These are phyloP conservation scores for Junonia oenone DNA, from an alignment of 2,888 invertebrate species.

Conservation along the genomic window DNA sequence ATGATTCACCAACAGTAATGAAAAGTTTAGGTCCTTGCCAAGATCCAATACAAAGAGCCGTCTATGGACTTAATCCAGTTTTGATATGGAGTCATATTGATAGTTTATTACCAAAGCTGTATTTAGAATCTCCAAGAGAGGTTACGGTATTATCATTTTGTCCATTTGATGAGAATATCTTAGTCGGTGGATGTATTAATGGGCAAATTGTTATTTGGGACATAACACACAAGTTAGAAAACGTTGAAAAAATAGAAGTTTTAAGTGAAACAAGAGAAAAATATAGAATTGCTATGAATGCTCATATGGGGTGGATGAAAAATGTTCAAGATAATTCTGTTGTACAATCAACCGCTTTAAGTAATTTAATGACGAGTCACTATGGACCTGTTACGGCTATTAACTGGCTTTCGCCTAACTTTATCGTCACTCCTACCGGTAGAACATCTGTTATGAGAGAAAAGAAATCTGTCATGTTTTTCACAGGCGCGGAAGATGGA, in stretches of 20 bases:
- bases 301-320: slow-evolving; percentile 85
- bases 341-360: slow-evolving; percentile 81
- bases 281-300: slow-evolving; percentile 80
- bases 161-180: slow-evolving; percentile 83
- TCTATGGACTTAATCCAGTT: slow-evolving; percentile 82
- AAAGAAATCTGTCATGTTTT: slow-evolving; percentile 78
- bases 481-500: slow-evolving; percentile 84
- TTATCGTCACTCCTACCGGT: slow-evolving; percentile 81
- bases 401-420: slow-evolving; percentile 83
- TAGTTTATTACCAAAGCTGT: slow-evolving; percentile 83
- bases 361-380: slow-evolving; percentile 82
- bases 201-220: slow-evolving; percentile 87
- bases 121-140: slow-evolving; percentile 83
- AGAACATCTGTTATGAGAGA: slow-evolving; percentile 48
- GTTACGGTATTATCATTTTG: slow-evolving; percentile 83
- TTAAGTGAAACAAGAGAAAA: slow-evolving; percentile 81
- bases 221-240: slow-evolving; percentile 80
- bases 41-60: slow-evolving; percentile 76
- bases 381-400: slow-evolving; percentile 82
- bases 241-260: slow-evolving; percentile 81
- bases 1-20: slow-evolving; percentile 72
- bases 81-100: slow-evolving; percentile 88
- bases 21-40: slow-evolving; percentile 54
- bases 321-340: slow-evolving; percentile 77
- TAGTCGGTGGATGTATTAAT: slow-evolving; percentile 85